phyloP scores from a whole-genome alignment of 37 sponge, comb jelly and placozoan species.

The Diacarnus erythraeanus region DNA sequence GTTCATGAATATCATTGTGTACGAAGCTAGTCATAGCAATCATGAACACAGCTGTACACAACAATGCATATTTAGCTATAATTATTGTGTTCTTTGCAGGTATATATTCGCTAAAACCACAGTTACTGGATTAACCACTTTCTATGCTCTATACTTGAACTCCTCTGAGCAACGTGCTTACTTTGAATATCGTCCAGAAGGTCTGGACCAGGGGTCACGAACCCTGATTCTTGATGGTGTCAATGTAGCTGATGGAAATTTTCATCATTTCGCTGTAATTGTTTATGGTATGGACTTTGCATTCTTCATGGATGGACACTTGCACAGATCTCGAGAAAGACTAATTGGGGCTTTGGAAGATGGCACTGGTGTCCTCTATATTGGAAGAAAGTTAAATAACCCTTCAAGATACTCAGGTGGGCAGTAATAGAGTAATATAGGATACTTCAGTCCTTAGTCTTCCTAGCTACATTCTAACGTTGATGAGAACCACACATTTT shows the following conservation, averaged over 20 bases:
- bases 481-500: no score
- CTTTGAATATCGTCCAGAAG: conserved; percentile 64
- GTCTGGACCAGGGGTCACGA: conserved; percentile 49
- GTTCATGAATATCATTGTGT: not conserved
- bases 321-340: not conserved
- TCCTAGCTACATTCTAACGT: no score
- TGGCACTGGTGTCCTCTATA: conserved; percentile 31
- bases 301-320: conserved; percentile 59
- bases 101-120: conserved; percentile 77
- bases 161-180: conserved; percentile 12
- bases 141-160: conserved; percentile 46
- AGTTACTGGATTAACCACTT: conserved; percentile 36
- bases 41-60: no score
- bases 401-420: conserved; percentile 41
- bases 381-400: conserved; percentile 41
- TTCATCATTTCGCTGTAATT: conserved; percentile 61
- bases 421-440: no score
- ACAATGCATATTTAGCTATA: not conserved
- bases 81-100: conserved; percentile 8
- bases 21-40: not conserved
- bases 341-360: conserved; percentile 52
- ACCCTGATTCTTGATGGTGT: conserved; percentile 39
- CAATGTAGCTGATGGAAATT: conserved; percentile 21
- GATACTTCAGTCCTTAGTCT: no score
- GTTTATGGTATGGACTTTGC: conserved; percentile 37